Evolutionary conservation across 2,888 invertebrate genomes (phyloP).

Genomic region (Melanchra persicariae): DNA sequence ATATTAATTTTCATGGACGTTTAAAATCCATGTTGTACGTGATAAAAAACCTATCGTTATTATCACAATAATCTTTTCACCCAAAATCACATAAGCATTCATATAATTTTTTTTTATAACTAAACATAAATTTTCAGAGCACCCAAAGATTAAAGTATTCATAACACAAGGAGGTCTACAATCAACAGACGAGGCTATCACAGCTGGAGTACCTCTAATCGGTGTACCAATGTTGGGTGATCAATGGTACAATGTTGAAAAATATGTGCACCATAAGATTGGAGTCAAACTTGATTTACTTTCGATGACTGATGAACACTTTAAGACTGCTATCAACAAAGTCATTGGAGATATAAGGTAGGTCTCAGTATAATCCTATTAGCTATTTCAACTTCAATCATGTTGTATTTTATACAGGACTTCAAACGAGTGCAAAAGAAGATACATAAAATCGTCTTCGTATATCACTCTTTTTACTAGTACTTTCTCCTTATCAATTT

Average conservation of each 20-base stretch:
- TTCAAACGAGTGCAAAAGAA: too few relatives aligned
- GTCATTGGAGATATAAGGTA: constrained; percentile 64
- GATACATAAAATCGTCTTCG: too few relatives aligned
- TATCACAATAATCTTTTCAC: too few relatives aligned
- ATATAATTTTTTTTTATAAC: background rate
- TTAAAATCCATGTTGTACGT: background rate
- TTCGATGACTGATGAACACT: constrained; percentile 69
- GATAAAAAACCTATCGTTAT: too few relatives aligned
- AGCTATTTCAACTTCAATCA: too few relatives aligned
- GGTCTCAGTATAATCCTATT: background rate
- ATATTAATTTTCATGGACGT: background rate
- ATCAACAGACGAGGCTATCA: constrained; percentile 54
- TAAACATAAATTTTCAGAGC: constrained; percentile 17
- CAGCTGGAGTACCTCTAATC: constrained; percentile 82
- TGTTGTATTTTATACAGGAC: too few relatives aligned
- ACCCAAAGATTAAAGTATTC: constrained; percentile 83
- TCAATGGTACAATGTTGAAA: constrained; percentile 83
- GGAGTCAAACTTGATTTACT: constrained; percentile 72
- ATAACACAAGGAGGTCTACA: constrained; percentile 88
- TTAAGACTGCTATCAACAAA: constrained; percentile 70
- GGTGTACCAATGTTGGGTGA: constrained; percentile 85
- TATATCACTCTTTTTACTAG: too few relatives aligned
- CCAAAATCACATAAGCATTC: background rate
- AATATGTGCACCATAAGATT: constrained; percentile 73
- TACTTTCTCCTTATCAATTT: too few relatives aligned